Percentiles rank a stretch among this genome's conserved stretches.
phyloP scores from a whole-genome alignment of 2,888 invertebrate genomes.

The Herminia tarsipennalis region DNA sequence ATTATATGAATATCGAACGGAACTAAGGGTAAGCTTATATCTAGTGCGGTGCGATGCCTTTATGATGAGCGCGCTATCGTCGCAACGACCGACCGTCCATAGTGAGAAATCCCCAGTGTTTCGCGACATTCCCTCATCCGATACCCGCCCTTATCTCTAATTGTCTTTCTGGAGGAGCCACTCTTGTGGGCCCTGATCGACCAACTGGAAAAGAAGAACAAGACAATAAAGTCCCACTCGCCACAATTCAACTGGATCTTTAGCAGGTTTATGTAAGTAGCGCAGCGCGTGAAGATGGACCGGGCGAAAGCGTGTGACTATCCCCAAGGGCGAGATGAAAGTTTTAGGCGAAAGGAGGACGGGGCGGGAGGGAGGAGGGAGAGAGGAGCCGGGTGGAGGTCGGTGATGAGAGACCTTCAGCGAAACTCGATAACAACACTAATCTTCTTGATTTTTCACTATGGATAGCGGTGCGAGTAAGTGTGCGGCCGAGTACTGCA shows the following conservation, averaged over 20 bases:
- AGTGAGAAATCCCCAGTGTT: slow-evolving; percentile 83
- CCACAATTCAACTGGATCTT: slow-evolving; percentile 68
- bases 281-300: slow-evolving; percentile 82
- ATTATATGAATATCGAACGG: slow-evolving; percentile 67
- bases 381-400: slow-evolving; percentile 44
- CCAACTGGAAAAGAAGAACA: slow-evolving; percentile 86
- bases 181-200: slow-evolving; percentile 86
- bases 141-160: slow-evolving; percentile 81
- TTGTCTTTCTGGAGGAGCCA: slow-evolving; percentile 86
- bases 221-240: slow-evolving; percentile 83
- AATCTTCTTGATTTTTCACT: slow-evolving; percentile 79
- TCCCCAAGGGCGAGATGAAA: slow-evolving; percentile 74
- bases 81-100: slow-evolving; percentile 81
- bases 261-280: slow-evolving; percentile 80
- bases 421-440: slow-evolving; percentile 74
- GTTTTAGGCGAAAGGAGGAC: slow-evolving; percentile 48
- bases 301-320: slow-evolving; percentile 79
- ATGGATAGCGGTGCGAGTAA: slow-evolving; percentile 75
- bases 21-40: slow-evolving; percentile 79
- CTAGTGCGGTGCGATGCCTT: slow-evolving; percentile 85
- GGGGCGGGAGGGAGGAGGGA: slow-evolving; percentile 42
- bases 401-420: slow-evolving; percentile 84
- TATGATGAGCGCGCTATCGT: slow-evolving; percentile 79
- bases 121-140: slow-evolving; percentile 83
- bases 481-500: slow-evolving; percentile 51